These are phyloP conservation scores for Hypena proboscidalis DNA, from an alignment of 2,888 invertebrate genomes.

Conservation along the genomic window DNA sequence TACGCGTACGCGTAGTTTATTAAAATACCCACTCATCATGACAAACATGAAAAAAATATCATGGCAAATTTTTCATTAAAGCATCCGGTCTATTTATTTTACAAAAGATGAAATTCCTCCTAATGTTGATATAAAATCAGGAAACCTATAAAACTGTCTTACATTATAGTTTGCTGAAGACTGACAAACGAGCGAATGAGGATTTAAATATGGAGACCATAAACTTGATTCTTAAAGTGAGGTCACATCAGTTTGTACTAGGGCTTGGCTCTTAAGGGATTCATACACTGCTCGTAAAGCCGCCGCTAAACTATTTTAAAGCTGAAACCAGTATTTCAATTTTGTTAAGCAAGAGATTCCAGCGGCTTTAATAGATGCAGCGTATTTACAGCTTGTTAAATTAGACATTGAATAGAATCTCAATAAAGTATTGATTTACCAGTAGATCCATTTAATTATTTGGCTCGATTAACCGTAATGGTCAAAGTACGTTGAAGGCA, in stretches of 20 bases:
- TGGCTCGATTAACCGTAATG: no score
- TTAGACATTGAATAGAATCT: no score
- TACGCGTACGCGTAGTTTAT: not conserved
- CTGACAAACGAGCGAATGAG: conserved; percentile 34
- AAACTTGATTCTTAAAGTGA: conserved; percentile 28
- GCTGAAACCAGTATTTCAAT: no score
- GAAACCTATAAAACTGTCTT: conserved; percentile 25
- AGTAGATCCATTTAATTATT: no score
- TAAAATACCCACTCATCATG: not conserved
- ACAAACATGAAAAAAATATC: no score
- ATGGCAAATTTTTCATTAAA: conserved; percentile 13
- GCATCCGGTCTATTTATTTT: conserved; percentile 18
- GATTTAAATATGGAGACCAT: conserved; percentile 26
- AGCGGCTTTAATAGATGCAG: no score
- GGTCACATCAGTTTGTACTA: conserved; percentile 29
- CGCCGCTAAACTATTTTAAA: no score
- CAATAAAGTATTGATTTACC: no score
- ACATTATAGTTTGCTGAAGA: conserved; percentile 22
- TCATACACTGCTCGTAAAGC: no score
- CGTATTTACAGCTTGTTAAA: no score
- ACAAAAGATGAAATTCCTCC: conserved; percentile 17
- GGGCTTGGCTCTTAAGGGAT: conserved; percentile 11
- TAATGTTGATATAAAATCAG: conserved; percentile 20
- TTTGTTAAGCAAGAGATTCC: no score
- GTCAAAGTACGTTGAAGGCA: no score